phyloP scores from a whole-genome alignment of 1,140 invertebrate species.

The Mya arenaria region DNA sequence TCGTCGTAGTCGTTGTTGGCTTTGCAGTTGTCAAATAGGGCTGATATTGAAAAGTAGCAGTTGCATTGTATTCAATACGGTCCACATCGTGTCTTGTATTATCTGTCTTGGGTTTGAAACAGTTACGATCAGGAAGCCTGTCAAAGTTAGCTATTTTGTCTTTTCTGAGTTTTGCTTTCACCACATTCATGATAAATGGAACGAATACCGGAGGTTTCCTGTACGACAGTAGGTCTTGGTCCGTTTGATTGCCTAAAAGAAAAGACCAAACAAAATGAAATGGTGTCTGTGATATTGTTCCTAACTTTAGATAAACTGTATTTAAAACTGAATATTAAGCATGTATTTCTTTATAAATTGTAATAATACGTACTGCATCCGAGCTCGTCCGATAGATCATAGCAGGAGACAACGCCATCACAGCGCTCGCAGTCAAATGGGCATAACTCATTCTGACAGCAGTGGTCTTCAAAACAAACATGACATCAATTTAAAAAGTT shows the following conservation, averaged over 20 bases:
- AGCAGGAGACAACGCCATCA: conserved; percentile 30
- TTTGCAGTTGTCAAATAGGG: neutral
- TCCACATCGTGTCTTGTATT: too few relatives aligned
- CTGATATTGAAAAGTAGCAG: neutral
- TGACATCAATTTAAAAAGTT: too few relatives aligned
- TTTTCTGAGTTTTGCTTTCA: conserved; percentile 18
- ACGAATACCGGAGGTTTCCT: conserved; percentile 39
- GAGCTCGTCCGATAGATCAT: conserved; percentile 41
- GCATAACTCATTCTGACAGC: conserved; percentile 40
- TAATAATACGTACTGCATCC: conserved; percentile 38
- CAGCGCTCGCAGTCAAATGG: conserved; percentile 33
- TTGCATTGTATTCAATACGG: too few relatives aligned
- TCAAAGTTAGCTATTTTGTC: conserved; percentile 21
- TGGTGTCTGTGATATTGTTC: too few relatives aligned
- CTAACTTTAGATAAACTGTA: too few relatives aligned
- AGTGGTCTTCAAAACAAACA: neutral
- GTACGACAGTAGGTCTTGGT: conserved; percentile 10
- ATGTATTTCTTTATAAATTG: too few relatives aligned
- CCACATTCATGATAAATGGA: neutral
- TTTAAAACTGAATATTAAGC: too few relatives aligned
- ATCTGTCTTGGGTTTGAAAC: too few relatives aligned
- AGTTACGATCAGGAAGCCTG: conserved; percentile 14
- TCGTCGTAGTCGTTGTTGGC: neutral
- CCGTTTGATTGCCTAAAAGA: conserved; percentile 18
- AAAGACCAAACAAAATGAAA: neutral